Percentiles rank a stretch among this genome's conserved stretches.
Conservation (phyloP, 2,888 invertebrate species). For the Lampropteryx suffumata region DNA sequence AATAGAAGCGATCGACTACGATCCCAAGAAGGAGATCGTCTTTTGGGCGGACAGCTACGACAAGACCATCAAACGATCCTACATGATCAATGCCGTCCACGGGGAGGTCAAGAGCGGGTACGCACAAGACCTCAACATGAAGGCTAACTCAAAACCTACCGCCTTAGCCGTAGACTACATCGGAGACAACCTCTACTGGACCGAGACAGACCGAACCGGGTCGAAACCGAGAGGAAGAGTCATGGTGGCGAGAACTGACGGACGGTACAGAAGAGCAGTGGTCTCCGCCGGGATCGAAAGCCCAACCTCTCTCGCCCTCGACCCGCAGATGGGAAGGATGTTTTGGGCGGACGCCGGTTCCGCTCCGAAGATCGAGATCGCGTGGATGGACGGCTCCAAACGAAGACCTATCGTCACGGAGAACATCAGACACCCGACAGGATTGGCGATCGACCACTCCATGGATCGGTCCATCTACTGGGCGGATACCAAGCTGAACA, state of each 20-base stretch:
- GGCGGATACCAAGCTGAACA: slow-evolving; percentile 96
- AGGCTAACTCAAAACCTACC: slow-evolving; percentile 92
- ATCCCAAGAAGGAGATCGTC: slow-evolving; percentile 91
- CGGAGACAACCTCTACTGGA: slow-evolving; percentile 97
- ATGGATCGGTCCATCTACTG: slow-evolving; percentile 96
- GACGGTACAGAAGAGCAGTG: slow-evolving; percentile 92
- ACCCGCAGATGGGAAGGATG: slow-evolving; percentile 92
- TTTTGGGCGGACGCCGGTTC: slow-evolving; percentile 97
- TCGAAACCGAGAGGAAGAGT: slow-evolving; percentile 90
- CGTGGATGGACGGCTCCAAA: slow-evolving; percentile 98
- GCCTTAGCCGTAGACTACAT: slow-evolving; percentile 97
- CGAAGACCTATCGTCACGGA: slow-evolving; percentile 91
- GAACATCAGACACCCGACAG: slow-evolving; percentile 92
- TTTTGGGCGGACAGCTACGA: slow-evolving; percentile 98
- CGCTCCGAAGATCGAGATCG: slow-evolving; percentile 95
- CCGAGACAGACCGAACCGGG: slow-evolving; percentile 90
- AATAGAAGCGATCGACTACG: slow-evolving; percentile 95
- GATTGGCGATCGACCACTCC: slow-evolving; percentile 94
- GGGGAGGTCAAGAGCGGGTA: slow-evolving; percentile 91
- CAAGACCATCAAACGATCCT: slow-evolving; percentile 94
- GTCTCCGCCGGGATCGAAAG: slow-evolving; percentile 91
- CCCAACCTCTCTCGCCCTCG: slow-evolving; percentile 94
- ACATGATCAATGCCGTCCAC: slow-evolving; percentile 90
- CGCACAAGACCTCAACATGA: slow-evolving; percentile 94
- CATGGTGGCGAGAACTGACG: slow-evolving; percentile 94